These are phyloP conservation scores for Cossypha dichroa DNA, from an alignment of 2,797 vertebrate genomes.

Conservation along the genomic window DNA sequence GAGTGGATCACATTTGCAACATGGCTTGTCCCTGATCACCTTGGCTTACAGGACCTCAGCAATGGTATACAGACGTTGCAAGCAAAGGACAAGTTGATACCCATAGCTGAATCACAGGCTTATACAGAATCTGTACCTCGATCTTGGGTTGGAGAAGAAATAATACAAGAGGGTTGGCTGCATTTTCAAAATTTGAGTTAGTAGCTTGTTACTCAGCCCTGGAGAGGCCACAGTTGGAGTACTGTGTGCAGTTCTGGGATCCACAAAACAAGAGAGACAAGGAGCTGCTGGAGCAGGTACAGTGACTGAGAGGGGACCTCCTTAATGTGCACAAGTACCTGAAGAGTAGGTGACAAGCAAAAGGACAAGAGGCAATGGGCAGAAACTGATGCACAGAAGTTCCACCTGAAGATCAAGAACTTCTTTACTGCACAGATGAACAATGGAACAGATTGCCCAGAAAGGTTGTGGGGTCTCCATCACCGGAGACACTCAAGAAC, in stretches of 20 bases:
- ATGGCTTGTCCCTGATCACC: not conserved
- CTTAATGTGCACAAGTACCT: not conserved
- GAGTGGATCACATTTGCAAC: not conserved
- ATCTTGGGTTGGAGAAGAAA: not conserved
- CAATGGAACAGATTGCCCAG: not conserved
- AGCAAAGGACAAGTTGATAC: not conserved
- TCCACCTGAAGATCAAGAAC: not conserved
- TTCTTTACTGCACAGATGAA: not conserved
- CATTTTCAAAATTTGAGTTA: not conserved
- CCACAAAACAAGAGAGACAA: not conserved
- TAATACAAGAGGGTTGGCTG: not conserved
- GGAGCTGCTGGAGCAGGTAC: not conserved
- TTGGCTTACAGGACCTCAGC: not conserved
- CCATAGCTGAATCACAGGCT: not conserved
- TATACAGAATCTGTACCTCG: not conserved
- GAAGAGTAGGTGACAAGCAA: not conserved
- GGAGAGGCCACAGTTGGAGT: no score
- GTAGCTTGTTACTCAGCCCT: not conserved
- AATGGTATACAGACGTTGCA: not conserved
- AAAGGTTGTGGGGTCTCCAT: not conserved
- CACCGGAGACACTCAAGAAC: not conserved
- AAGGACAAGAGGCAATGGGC: not conserved
- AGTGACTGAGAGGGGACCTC: not conserved
- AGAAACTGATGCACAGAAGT: not conserved
- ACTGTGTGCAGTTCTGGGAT: not conserved